Percentiles rank a stretch among this genome's conserved stretches.
phyloP scores from a whole-genome alignment of 2,888 invertebrate genomes.

The Microplitis manilae region DNA sequence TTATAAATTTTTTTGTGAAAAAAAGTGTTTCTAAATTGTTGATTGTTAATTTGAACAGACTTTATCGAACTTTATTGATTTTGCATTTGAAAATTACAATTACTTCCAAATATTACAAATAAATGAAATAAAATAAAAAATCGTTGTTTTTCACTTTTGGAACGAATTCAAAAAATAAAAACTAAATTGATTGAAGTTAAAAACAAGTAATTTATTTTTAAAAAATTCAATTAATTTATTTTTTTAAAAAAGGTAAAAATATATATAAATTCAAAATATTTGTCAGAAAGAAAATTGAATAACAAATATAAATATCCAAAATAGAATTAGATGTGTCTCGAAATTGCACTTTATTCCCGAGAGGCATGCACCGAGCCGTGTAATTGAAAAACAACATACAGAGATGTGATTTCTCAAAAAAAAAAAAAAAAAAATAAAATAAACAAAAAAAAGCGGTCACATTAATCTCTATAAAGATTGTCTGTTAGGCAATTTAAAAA shows the following conservation, averaged over 20 bases:
- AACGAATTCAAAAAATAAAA: too few species aligned
- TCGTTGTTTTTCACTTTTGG: too few species aligned
- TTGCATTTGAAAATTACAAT: too few species aligned
- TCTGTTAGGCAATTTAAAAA: neutral
- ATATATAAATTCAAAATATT: neutral
- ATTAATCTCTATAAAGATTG: conserved; percentile 14
- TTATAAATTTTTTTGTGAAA: too few species aligned
- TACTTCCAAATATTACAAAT: too few species aligned
- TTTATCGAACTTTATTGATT: too few species aligned
- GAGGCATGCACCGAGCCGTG: conserved; percentile 37
- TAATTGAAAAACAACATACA: conserved; percentile 46
- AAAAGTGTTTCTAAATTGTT: too few species aligned
- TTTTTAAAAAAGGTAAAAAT: neutral
- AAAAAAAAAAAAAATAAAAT: neutral
- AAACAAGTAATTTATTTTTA: neutral
- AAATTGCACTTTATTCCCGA: conserved; percentile 6
- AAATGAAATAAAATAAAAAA: too few species aligned
- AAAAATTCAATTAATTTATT: neutral
- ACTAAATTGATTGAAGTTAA: too few species aligned
- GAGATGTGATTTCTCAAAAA: neutral
- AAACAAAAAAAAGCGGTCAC: neutral
- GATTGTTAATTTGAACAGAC: too few species aligned
- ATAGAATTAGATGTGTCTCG: neutral
- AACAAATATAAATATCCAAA: neutral
- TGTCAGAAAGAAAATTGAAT: neutral